These are phyloP conservation scores for Clarias batrachus DNA, from an alignment of 2,113 vertebrate species.

Conservation along the genomic window DNA sequence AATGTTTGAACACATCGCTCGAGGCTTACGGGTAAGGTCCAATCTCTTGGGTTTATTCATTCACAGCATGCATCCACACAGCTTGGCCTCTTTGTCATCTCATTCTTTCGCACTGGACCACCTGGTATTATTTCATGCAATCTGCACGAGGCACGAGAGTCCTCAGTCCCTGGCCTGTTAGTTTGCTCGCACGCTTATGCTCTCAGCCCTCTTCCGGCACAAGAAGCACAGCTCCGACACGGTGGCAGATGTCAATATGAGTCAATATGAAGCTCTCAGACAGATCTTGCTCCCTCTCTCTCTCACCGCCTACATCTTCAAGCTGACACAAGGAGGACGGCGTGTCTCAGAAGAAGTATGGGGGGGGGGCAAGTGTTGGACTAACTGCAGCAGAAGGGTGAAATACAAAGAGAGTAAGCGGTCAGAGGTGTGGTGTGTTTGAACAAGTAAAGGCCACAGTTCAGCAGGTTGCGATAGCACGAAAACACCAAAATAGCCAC, in stretches of 20 bases:
- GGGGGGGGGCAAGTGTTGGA: background rate
- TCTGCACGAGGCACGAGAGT: slow-evolving; percentile 4
- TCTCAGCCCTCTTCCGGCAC: slow-evolving; percentile 32
- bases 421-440: slow-evolving; percentile 48
- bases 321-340: slow-evolving; percentile 49
- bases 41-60: slow-evolving; percentile 27
- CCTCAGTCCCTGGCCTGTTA: slow-evolving; percentile 23
- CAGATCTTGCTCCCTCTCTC: slow-evolving; percentile 52
- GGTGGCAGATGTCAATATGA: slow-evolving; percentile 68
- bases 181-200: slow-evolving; percentile 14
- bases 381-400: background rate
- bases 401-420: slow-evolving; percentile 5
- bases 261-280: slow-evolving; percentile 63
- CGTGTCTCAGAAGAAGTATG: slow-evolving; percentile 7
- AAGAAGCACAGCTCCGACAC: slow-evolving; percentile 46
- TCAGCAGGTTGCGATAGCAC: slow-evolving; percentile 46
- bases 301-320: slow-evolving; percentile 57
- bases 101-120: slow-evolving; percentile 35
- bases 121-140: slow-evolving; percentile 18
- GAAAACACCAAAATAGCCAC: slow-evolving; percentile 58
- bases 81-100: slow-evolving; percentile 9
- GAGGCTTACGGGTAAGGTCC: background rate
- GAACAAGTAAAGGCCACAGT: slow-evolving; percentile 48
- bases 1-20: background rate
- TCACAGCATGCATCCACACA: slow-evolving; percentile 5